Evolutionary conservation across 2,888 invertebrate genomes (phyloP), one percentile per base, ranked within the genome.

Genomic region (Muschampia staudingeri): DNA sequence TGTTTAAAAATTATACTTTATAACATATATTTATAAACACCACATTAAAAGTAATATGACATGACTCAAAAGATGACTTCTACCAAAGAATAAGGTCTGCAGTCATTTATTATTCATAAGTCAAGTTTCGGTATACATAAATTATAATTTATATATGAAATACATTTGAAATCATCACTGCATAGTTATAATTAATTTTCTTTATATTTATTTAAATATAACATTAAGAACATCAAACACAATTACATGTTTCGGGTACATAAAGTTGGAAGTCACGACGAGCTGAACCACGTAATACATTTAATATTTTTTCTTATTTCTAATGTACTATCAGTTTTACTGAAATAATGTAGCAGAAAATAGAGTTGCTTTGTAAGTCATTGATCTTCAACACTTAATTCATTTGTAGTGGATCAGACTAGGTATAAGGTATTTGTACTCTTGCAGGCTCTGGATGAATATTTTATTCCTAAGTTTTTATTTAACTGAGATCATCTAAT

Each of bases 151-250:
- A 80, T 77, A 44, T 79, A 72, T 19, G 8, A 16, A 19, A 56
- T 71, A 70, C 70, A 61, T 67, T 34, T 61, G 72, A 70, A 80
- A 44, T 65, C 56, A 77, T 83, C 78, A 76, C 80, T 82, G 80
- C 80, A 80, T 69, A 34, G 2, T 34, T 34, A 30, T 52, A 70
- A 52, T 76, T 70, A 40, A 70, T 42, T 71, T 78, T 42, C 30
- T 77, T 80, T 77, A 80, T 42, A 80, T 76, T 80, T 80, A 80
- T 80, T 78, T 69, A 52, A 25, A 61, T 56, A 83, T 80, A 81
- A 81, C 79, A 79, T 78, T 82, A 80, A 72, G 76, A 76, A 83
- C 84, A 82, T 84, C 80, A 80, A 81, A 81, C 81, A 81, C 71
- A 76, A 81, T 80, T 76, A 80, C 69, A 61, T 56, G 69, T 70